Conservation (phyloP, 2,113 vertebrate genomes). For the Columba livia region DNA sequence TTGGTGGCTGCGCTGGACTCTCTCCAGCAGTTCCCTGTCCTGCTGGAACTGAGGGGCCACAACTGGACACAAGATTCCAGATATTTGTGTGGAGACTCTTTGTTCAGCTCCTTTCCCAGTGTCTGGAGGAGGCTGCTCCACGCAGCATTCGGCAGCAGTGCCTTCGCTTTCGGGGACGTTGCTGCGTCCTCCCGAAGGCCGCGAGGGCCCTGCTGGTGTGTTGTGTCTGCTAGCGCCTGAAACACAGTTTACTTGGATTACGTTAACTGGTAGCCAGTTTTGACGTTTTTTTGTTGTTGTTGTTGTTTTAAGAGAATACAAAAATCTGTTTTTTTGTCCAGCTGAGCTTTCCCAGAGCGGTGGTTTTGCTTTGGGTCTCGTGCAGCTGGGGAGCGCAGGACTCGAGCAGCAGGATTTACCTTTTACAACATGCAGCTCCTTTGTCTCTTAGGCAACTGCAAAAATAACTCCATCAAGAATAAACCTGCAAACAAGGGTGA, state of each 20-base stretch:
- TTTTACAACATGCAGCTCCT: slow-evolving; percentile 27
- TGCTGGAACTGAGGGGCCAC: no score
- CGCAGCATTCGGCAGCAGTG: neutral
- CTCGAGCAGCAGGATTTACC: neutral
- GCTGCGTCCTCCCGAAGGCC: neutral
- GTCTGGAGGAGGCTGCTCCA: neutral
- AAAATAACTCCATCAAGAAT: slow-evolving; percentile 61
- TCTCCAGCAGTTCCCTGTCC: no score
- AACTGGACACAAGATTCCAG: no score
- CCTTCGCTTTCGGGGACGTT: neutral
- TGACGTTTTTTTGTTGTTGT: neutral
- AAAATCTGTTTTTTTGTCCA: neutral
- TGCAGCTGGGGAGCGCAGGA: neutral
- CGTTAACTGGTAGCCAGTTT: neutral
- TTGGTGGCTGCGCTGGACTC: no score
- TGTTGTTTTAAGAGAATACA: neutral
- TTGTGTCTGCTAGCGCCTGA: rapidly evolving
- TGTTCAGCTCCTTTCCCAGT: neutral
- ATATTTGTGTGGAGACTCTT: neutral
- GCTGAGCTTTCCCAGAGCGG: neutral
- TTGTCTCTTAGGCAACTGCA: slow-evolving; percentile 62
- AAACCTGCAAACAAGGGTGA: slow-evolving; percentile 63
- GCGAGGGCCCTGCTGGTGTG: neutral
- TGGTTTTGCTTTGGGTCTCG: neutral
- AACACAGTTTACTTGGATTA: neutral